phyloP scores from a whole-genome alignment of 1,140 invertebrate species.

The Drosophila kanapiae region DNA sequence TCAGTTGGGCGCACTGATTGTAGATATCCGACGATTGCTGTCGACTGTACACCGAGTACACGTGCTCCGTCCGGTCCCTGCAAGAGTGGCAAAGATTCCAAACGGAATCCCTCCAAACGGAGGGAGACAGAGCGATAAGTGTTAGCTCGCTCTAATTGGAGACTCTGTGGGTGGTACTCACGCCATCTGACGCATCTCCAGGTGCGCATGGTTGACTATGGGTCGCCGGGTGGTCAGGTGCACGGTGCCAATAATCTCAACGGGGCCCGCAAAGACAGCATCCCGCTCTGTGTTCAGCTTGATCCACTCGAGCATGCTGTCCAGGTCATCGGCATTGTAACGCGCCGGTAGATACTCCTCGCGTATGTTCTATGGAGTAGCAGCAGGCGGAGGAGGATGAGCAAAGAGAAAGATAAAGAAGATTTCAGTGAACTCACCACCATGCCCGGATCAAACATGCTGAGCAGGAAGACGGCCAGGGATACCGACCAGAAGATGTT shows the following conservation, averaged over 20 bases:
- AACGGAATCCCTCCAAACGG: neutral
- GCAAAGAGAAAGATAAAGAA: neutral
- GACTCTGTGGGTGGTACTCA: constrained; percentile 40
- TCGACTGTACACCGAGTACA: constrained; percentile 83
- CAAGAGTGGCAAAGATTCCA: neutral
- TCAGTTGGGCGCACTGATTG: constrained; percentile 80
- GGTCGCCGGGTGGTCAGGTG: constrained; percentile 78
- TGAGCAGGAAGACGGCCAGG: constrained; percentile 75
- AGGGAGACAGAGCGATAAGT: neutral
- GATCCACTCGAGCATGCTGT: constrained; percentile 83
- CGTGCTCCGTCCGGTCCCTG: constrained; percentile 78
- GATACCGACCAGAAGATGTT: constrained; percentile 84
- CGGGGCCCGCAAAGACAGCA: constrained; percentile 81
- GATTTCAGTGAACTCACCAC: constrained; percentile 41
- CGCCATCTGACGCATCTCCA: constrained; percentile 82
- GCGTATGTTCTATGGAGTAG: constrained; percentile 65
- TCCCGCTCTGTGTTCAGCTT: constrained; percentile 81
- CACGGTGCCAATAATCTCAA: constrained; percentile 82
- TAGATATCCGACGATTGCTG: constrained; percentile 84
- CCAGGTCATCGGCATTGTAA: constrained; percentile 63
- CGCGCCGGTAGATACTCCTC: constrained; percentile 74
- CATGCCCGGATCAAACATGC: constrained; percentile 81
- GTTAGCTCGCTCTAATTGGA: constrained; percentile 17
- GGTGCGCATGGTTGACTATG: constrained; percentile 82
- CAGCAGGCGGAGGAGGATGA: neutral